Conservation (phyloP, 2,797 vertebrate species). For the Gambelia wislizenii region DNA sequence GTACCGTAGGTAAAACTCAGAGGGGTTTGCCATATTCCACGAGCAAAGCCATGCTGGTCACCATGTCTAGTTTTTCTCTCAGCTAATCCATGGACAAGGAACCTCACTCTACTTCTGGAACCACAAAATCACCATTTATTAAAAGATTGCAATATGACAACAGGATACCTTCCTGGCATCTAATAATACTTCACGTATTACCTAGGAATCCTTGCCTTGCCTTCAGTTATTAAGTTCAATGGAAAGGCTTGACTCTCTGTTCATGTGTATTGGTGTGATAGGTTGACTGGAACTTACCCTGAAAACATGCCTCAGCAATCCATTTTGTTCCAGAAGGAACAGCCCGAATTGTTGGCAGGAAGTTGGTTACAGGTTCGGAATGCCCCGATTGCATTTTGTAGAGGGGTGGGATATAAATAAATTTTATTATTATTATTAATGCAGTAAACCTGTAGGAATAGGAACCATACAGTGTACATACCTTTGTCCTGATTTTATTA, state of each 20-base stretch:
- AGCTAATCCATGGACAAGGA: background rate
- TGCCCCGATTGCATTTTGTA: too few relatives aligned
- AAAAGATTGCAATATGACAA: background rate
- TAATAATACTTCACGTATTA: too few relatives aligned
- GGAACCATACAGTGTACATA: too few relatives aligned
- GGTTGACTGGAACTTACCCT: background rate
- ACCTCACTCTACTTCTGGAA: background rate
- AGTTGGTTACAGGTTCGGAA: too few relatives aligned
- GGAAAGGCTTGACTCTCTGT: background rate
- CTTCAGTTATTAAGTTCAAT: background rate
- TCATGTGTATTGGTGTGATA: background rate
- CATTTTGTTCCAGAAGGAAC: background rate
- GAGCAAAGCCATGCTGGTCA: background rate
- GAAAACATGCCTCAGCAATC: background rate
- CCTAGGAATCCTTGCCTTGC: background rate
- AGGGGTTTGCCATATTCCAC: background rate
- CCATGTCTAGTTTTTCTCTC: background rate
- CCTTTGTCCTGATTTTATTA: too few relatives aligned
- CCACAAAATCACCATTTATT: background rate
- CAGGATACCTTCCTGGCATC: background rate
- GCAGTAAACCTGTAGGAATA: too few relatives aligned
- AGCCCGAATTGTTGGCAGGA: too few relatives aligned
- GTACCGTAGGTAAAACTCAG: background rate
- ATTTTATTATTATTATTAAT: too few relatives aligned
- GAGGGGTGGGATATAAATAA: too few relatives aligned